These are phyloP conservation scores for Scaptomyza flava DNA, from an alignment of 2,888 invertebrate genomes.

Conservation along the genomic window DNA sequence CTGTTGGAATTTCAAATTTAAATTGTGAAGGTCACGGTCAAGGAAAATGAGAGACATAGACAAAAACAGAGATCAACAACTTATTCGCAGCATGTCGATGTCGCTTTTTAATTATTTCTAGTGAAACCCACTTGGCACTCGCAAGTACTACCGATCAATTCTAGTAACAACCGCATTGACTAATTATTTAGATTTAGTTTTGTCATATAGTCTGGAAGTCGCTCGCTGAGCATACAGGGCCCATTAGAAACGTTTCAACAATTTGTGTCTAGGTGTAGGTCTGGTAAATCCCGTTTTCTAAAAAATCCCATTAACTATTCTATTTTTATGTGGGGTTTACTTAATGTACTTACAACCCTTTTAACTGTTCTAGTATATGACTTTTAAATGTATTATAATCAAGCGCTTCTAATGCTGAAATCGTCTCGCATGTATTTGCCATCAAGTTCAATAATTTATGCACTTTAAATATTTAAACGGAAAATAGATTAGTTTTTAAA, in stretches of 20 bases:
- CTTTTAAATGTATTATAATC: constrained; percentile 1
- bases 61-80: background rate
- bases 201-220: constrained; percentile 34
- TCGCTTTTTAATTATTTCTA: constrained; percentile 52
- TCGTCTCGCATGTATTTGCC: background rate
- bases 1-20: constrained; percentile 59
- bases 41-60: background rate
- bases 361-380: constrained; percentile 19
- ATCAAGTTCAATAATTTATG: constrained; percentile 4
- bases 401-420: background rate
- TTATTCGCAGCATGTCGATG: constrained; percentile 10
- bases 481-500: no score
- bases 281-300: constrained; percentile 9
- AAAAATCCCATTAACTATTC: background rate
- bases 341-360: constrained; percentile 3
- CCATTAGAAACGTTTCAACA: constrained; percentile 35
- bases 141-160: constrained; percentile 32
- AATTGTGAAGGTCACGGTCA: constrained; percentile 35
- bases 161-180: constrained; percentile 45
- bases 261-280: constrained; percentile 1
- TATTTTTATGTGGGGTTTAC: constrained; percentile 39
- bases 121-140: constrained; percentile 52
- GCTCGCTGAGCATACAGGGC: constrained; percentile 47
- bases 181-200: constrained; percentile 59
- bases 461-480: background rate